Base-by-base conservation (phyloP, 2,113 vertebrate species). In the Heliornis fulica region DNA sequence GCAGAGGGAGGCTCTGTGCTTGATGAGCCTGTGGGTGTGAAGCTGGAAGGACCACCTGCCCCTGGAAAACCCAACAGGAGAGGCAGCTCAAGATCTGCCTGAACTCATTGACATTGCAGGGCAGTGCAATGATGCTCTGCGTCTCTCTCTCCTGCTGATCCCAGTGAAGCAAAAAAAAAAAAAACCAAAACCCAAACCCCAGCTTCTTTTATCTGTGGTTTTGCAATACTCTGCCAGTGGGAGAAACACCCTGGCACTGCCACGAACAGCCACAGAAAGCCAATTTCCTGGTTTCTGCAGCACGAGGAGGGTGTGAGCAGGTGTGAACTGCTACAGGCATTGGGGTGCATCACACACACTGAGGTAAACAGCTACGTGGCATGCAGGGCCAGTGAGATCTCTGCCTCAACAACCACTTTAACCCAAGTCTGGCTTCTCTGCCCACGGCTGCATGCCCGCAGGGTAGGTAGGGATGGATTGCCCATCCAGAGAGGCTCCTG, bases 401-500 rank as follows among this genome's bases (percentile, higher is more conserved):
- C 36, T 34, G 18, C 15, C 28, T 85, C 65, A 43, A 38, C 65
- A 43, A 38, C 26, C 16, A 7, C 28, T 78, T 46, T 40, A 43
- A 46, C 31, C 28, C 40, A 48, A 8, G 31, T 61, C 38, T 60
- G 40, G 14, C 23, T 83, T 66, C 31, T 46, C 36, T 66, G 19
- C 17, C n/a, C 5, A n/a, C 4, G 38, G 79, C 38, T 2, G 2
- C 0, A 43, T 36, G 56, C 3, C 13, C 43, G 29, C 26, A 8
- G n/a, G 22, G 50, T 41, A 83, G 40, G 31, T 28, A 68, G 59
- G 28, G 41, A 22, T 43, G 57, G 53, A 34, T 21, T 45, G 20
- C 15, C 61, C 40, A 8, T 48, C 26, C 25, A 3, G 9, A 26
- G 38, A 70, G 50, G 28, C 11, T 59, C 4, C 10, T 0, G 0